Conservation (phyloP, 1,140 invertebrate genomes). For the Drosophila bipectinata region DNA sequence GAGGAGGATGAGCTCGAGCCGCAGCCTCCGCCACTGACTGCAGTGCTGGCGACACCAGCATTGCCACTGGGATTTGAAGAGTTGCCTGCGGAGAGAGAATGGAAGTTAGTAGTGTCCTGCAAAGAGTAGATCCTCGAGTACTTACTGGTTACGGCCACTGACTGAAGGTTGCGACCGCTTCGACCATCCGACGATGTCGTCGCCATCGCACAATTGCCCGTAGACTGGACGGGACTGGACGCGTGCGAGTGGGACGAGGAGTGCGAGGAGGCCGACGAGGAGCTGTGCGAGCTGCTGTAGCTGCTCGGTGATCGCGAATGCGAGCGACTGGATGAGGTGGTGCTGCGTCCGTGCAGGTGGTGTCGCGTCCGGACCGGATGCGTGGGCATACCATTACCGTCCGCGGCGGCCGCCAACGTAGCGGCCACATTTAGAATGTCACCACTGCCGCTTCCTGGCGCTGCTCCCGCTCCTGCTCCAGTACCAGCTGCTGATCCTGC, state of each 20-base stretch:
- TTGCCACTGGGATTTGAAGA: slow-evolving; percentile 82
- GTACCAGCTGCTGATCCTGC: slow-evolving; percentile 8
- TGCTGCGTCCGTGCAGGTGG: slow-evolving; percentile 77
- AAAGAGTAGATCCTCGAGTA: not conserved
- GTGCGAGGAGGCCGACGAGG: slow-evolving; percentile 73
- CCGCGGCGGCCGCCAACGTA: slow-evolving; percentile 84
- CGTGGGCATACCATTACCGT: slow-evolving; percentile 47
- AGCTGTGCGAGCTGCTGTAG: slow-evolving; percentile 83
- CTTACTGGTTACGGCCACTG: slow-evolving; percentile 60
- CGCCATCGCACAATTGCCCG: slow-evolving; percentile 68
- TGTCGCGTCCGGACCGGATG: slow-evolving; percentile 52
- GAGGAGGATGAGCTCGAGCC: slow-evolving; percentile 71
- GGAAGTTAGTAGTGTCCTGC: not conserved
- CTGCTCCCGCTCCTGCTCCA: slow-evolving; percentile 21
- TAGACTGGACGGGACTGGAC: slow-evolving; percentile 82
- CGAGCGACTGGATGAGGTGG: slow-evolving; percentile 85
- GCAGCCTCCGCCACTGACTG: slow-evolving; percentile 47
- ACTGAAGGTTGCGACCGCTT: slow-evolving; percentile 33
- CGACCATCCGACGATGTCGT: slow-evolving; percentile 45
- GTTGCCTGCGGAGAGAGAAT: slow-evolving; percentile 44
- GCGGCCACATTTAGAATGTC: slow-evolving; percentile 83
- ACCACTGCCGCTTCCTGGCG: slow-evolving; percentile 29
- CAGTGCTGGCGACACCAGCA: slow-evolving; percentile 34
- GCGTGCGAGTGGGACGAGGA: slow-evolving; percentile 84
- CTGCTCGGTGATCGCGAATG: slow-evolving; percentile 85